Conservation (phyloP, 2,113 vertebrate genomes). For the Panthera uncia region DNA sequence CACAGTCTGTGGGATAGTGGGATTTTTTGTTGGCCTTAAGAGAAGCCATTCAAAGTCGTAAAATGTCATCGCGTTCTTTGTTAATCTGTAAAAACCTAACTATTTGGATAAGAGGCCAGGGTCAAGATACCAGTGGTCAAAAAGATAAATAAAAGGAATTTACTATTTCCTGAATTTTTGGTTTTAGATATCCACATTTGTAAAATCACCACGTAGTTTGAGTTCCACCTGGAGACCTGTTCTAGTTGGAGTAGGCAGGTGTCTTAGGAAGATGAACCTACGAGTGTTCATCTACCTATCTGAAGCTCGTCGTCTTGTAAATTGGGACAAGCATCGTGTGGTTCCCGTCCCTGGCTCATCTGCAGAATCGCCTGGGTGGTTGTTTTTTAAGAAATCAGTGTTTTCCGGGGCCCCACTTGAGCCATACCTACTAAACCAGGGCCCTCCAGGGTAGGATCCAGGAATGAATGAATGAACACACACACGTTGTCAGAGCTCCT, state of each 20-base stretch:
- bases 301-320: not conserved
- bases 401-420: not conserved
- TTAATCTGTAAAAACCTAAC: not conserved
- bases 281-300: rapidly evolving
- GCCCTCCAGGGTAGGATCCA: not conserved
- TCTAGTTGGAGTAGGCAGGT: not conserved
- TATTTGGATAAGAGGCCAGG: not conserved
- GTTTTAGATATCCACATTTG: not conserved
- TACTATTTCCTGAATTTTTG: not conserved
- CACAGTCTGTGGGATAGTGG: not conserved
- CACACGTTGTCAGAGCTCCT: not conserved
- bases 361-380: not conserved
- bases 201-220: too few species aligned
- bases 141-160: not conserved
- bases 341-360: not conserved
- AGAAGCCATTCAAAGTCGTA: not conserved
- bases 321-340: not conserved
- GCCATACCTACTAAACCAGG: not conserved
- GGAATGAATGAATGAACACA: not conserved
- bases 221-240: not conserved
- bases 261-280: not conserved
- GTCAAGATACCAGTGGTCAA: not conserved
- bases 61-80: not conserved
- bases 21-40: not conserved
- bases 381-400: not conserved